Percentiles rank a stretch among this genome's conserved stretches.
Evolutionary conservation across 2,113 vertebrate species (phyloP).

Genomic region (Antechinus flavipes): DNA sequence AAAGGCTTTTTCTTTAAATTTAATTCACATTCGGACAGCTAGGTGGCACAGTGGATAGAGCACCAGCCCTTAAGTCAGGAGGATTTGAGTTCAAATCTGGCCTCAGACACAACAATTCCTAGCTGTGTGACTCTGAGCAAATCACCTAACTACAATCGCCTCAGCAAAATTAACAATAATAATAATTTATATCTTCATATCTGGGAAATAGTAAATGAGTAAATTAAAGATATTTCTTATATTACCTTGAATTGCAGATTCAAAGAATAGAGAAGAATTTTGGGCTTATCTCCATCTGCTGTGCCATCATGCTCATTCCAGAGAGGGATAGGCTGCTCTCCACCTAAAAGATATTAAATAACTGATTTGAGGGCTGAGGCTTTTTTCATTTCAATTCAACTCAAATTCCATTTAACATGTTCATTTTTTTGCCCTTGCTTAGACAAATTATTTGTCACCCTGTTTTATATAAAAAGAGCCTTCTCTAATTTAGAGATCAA

Average conservation of each 20-base stretch:
- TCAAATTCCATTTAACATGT: background rate
- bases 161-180: background rate
- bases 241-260: slow-evolving; percentile 97
- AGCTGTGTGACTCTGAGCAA: no score
- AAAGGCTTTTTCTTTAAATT: no score
- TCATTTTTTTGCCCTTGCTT: background rate
- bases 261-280: slow-evolving; percentile 97
- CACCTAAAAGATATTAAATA: slow-evolving; percentile 85
- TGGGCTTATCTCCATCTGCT: slow-evolving; percentile 96
- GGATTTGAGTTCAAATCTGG: no score
- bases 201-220: no score
- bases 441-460: background rate
- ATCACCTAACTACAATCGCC: no score
- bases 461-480: background rate
- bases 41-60: no score
- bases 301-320: slow-evolving; percentile 98
- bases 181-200: no score
- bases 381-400: background rate
- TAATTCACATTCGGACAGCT: no score
- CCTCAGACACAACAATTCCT: no score
- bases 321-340: slow-evolving; percentile 97
- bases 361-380: background rate
- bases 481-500: background rate
- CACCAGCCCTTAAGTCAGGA: no score
- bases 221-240: background rate